Evolutionary conservation across 2,888 invertebrate genomes (phyloP).

Genomic region (Belgica antarctica): DNA sequence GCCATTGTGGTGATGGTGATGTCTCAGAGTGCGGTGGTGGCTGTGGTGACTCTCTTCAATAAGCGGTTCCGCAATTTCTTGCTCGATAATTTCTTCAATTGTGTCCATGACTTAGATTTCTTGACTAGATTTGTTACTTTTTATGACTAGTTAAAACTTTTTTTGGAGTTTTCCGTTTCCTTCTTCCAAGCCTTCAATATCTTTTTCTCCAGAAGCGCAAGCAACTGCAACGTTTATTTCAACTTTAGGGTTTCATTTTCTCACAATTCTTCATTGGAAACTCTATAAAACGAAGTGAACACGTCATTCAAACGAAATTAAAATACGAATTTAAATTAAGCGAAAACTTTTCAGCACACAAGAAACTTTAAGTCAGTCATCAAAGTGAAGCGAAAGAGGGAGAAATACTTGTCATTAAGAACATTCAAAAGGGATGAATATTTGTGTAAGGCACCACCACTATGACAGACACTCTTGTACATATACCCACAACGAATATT

Average conservation of each 20-base stretch:
- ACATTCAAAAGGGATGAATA: slow-evolving; percentile 9
- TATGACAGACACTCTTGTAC: background rate
- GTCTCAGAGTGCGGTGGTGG: slow-evolving; percentile 46
- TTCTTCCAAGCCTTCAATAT: background rate
- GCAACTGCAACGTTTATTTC: background rate
- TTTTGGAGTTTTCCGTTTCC: too few species aligned
- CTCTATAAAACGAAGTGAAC: background rate
- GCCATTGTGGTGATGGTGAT: slow-evolving; percentile 54
- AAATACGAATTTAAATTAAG: background rate
- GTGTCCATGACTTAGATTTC: slow-evolving; percentile 56
- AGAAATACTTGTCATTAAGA: background rate
- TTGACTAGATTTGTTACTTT: background rate
- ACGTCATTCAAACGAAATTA: background rate
- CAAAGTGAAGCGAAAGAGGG: background rate
- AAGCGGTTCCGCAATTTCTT: slow-evolving; percentile 57
- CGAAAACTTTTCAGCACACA: background rate
- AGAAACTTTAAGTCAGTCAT: too few species aligned
- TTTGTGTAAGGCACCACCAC: slow-evolving; percentile 10
- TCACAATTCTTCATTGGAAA: background rate
- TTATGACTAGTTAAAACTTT: too few species aligned
- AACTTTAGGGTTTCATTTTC: background rate
- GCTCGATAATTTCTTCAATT: slow-evolving; percentile 62
- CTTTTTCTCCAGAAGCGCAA: background rate
- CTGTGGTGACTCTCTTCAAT: slow-evolving; percentile 49
- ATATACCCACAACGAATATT: background rate